Base-by-base conservation (phyloP, 2,888 invertebrate genomes). In the Dolomedes plantarius region DNA sequence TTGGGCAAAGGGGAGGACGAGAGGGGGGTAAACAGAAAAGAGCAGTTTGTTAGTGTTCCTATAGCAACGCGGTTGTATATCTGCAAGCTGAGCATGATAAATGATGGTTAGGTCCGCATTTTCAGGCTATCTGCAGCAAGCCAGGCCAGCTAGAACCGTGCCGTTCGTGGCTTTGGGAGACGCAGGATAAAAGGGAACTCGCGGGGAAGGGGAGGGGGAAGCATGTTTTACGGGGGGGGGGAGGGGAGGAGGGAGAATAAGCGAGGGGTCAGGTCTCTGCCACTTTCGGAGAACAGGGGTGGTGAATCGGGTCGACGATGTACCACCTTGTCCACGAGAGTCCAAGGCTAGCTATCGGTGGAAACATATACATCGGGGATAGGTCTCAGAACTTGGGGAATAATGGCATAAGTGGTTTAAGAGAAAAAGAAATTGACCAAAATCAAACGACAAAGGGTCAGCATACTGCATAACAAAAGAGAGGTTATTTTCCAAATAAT, bases 31-130 rank as follows among this genome's bases (percentile, higher is more conserved):
- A 86, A 79, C 85, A 86, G 85, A 86, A 79, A 86, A 86, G 85
- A 86, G 85, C 85, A 86, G 85, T 86, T 86, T 86, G 85, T 86
- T 86, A 86, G 78, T 75, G 85, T 86, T 86, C 68, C 85, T 74
- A 86, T 86, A 78, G 85, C 79, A 74, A 86, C 85, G 78, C 50
- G 79, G 78, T 86, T 86, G 78, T 85, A 77, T 86, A 86, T 86
- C 85, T 86, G 85, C 85, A 86, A 86, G 85, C 85, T 74, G 79
- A 86, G 85, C 85, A 86, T 86, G 85, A 86, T 86, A 75, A 86
- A 86, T 86, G 85, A 79, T 62, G 71, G 75, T 65, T 56, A 23
- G 56, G 83, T 77, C 83, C 83, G 83, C 85, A 78, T 79, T 78
- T 85, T 79, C 78, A 56, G 79, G 67, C 85, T 86, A 86, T 86